Evolutionary conservation across 2,797 vertebrate species (phyloP), one percentile per base, ranked within the genome.

Genomic region (Gymnopithys bicolor): DNA sequence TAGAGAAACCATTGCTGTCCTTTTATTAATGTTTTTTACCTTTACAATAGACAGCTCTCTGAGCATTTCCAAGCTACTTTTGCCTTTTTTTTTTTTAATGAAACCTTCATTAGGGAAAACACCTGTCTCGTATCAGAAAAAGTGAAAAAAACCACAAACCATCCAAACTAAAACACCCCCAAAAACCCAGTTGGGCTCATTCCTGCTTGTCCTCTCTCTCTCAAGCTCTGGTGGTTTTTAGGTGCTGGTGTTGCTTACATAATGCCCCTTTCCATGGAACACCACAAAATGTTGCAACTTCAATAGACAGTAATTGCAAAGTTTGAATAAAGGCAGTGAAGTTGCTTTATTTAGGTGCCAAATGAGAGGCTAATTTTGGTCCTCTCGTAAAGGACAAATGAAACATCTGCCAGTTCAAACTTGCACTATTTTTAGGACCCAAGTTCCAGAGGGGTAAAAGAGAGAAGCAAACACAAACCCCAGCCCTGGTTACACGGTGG

Each of bases 391-490:
- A 98, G 97, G 97, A 97, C 97, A 98, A 97, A 97, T 52, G 94
- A 80, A 97, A 97, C 98, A 98, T 97, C 97, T 98, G 97, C 98
- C 97, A 96, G 96, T 97, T 97, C 94, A 94, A 96, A 97, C 92
- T 89, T 24, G 27, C 55, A 84, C 97, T 98, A 97, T 97, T 98
- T 98, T 98, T 98, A 98, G 97, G 97, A 85, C 30, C 32, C 21
- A 12, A n/a, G 90, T 78, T 97, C 90, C 90, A 92, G 86, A 95
- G 89, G 74, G 86, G 89, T 84, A 94, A 89, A 39, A 58, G 70
- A 75, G 56, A 95, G 86, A 93, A 90, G 67, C 27, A 67, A 69
- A 93, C 43, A 39, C 5, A 46, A 90, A 78, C 4, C 71, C 49
- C 82, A 70, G 52, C 17, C 2, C 41, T 25, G 58, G 87, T 22